phyloP scores from a whole-genome alignment of 1,140 invertebrate species.

The Trachymyrmex cornetzi region DNA sequence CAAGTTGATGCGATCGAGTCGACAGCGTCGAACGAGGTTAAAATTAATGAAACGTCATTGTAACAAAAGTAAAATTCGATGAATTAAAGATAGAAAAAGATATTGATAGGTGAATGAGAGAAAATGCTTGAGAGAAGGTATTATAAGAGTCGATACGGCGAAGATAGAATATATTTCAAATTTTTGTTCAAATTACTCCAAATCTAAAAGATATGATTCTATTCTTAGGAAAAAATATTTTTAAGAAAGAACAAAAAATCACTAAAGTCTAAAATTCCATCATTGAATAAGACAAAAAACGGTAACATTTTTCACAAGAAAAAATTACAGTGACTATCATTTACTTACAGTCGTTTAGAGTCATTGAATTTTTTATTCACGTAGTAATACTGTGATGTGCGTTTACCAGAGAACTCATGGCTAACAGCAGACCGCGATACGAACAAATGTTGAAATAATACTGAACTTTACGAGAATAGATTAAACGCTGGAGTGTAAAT shows the following conservation, averaged over 20 bases:
- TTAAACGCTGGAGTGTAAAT: conserved; percentile 44
- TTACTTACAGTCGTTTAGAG: not conserved
- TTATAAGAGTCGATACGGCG: not conserved
- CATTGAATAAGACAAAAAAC: not conserved
- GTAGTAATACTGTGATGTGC: not conserved
- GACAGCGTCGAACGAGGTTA: not conserved
- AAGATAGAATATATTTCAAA: not conserved
- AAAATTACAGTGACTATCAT: not conserved
- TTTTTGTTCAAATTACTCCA: not conserved
- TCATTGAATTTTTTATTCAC: not conserved
- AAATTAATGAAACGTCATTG: conserved; percentile 19
- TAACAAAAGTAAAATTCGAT: conserved; percentile 14
- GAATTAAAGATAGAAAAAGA: not conserved
- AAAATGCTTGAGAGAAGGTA: not conserved
- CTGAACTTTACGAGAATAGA: conserved; percentile 48
- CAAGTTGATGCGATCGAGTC: not conserved
- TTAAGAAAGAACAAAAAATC: not conserved
- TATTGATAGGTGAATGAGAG: not conserved
- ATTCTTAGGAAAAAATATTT: not conserved
- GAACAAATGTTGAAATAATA: conserved; percentile 59
- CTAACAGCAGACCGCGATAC: not conserved
- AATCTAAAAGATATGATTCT: not conserved
- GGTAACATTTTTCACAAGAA: not conserved
- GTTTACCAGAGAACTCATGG: not conserved
- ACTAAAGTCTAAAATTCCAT: not conserved